Conservation (phyloP, 2,113 vertebrate genomes). For the Protobothrops flavoviridis region DNA sequence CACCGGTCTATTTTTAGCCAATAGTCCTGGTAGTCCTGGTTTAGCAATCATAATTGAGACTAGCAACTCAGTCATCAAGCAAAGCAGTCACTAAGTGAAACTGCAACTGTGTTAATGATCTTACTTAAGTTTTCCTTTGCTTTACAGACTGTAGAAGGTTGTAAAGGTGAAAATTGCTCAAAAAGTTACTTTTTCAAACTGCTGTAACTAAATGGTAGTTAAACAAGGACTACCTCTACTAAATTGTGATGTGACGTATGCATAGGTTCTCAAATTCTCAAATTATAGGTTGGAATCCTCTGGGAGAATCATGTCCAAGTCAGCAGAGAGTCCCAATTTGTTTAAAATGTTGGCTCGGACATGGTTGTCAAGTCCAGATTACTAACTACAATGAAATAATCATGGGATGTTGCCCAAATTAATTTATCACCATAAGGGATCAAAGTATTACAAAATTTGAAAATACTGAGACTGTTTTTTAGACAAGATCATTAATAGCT, state of each 20-base stretch:
- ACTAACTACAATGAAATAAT: not conserved
- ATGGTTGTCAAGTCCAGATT: not conserved
- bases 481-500: not conserved
- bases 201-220: not conserved
- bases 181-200: not conserved
- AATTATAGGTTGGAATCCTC: not conserved
- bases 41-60: not conserved
- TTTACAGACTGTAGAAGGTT: not conserved
- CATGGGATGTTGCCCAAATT: not conserved
- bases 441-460: not conserved
- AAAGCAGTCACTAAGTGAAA: not conserved
- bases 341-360: not conserved
- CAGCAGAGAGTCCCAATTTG: not conserved
- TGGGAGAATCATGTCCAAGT: not conserved
- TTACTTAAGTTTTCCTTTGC: not conserved
- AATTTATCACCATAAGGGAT: not conserved
- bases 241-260: not conserved
- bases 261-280: not conserved
- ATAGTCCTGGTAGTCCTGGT: not conserved
- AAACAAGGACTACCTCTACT: not conserved
- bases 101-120: not conserved
- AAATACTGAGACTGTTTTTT: not conserved
- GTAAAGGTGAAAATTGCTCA: not conserved
- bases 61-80: not conserved
- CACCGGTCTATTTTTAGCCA: not conserved